These are phyloP conservation scores for Lampris megalopsis DNA, from an alignment of 2,113 vertebrate genomes.

Conservation along the genomic window DNA sequence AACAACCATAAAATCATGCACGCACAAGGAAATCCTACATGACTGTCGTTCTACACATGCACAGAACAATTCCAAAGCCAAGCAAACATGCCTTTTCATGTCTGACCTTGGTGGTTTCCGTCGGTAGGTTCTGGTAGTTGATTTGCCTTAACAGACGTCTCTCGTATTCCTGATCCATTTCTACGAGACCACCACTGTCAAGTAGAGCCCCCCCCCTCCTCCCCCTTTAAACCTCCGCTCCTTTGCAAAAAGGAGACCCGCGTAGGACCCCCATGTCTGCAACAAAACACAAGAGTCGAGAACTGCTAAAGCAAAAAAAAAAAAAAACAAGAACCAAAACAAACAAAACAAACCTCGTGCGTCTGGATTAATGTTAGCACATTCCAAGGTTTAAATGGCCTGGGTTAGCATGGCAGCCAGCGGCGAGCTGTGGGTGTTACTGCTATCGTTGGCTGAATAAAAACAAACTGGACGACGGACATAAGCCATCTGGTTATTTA, in stretches of 20 bases:
- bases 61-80: background rate
- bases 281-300: background rate
- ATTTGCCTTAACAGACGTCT: slow-evolving; percentile 85
- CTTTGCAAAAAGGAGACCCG: slow-evolving; percentile 61
- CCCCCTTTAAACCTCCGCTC: slow-evolving; percentile 60
- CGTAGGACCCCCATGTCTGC: slow-evolving; percentile 70
- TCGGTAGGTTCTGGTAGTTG: slow-evolving; percentile 84
- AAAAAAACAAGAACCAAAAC: background rate
- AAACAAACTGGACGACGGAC: background rate
- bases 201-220: slow-evolving; percentile 49
- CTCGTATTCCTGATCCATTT: slow-evolving; percentile 87
- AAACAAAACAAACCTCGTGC: background rate
- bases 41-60: too few species aligned
- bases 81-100: too few species aligned
- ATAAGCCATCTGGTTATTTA: background rate
- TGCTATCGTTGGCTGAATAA: background rate
- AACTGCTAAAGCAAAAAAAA: background rate
- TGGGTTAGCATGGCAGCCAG: background rate
- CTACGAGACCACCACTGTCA: slow-evolving; percentile 34
- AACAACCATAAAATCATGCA: too few species aligned
- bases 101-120: slow-evolving; percentile 77
- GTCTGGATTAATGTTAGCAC: background rate
- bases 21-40: too few species aligned
- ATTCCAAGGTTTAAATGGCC: slow-evolving; percentile 4
- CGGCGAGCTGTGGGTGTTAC: background rate